phyloP scores from a whole-genome alignment of 2,113 vertebrate genomes.

The Sebastes schlegelii region DNA sequence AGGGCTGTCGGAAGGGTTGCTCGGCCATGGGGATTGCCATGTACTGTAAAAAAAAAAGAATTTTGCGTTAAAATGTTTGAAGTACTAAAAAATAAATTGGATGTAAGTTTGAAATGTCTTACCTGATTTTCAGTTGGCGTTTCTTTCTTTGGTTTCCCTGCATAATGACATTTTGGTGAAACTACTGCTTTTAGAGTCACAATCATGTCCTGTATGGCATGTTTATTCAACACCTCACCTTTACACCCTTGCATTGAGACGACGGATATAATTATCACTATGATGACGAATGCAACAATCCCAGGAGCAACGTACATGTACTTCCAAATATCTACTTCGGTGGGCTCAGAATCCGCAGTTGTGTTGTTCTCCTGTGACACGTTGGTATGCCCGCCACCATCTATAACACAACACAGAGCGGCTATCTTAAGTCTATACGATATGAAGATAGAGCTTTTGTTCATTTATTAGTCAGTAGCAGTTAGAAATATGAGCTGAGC shows the following conservation, averaged over 20 bases:
- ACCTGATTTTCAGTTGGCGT: constrained; percentile 66
- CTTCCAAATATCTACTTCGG: accelerated
- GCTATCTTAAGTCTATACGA: not conserved
- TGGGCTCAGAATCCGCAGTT: not conserved
- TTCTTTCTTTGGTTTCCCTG: constrained; percentile 48
- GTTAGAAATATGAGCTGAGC: not conserved
- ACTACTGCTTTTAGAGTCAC: not conserved
- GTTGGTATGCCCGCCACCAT: accelerated
- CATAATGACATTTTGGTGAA: constrained; percentile 9
- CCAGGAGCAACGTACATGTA: constrained; percentile 69
- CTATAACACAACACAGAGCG: constrained; percentile 28
- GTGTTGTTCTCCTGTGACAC: not conserved
- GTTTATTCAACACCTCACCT: constrained; percentile 49
- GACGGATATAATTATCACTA: constrained; percentile 65
- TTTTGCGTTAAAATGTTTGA: not conserved
- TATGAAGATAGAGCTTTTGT: not conserved
- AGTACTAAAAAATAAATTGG: not conserved
- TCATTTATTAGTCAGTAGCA: not conserved
- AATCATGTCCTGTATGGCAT: not conserved
- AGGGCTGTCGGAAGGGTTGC: not conserved
- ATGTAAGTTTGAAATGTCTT: not conserved
- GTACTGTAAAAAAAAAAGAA: constrained; percentile 47
- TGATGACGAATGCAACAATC: constrained; percentile 50
- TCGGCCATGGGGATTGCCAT: constrained; percentile 41
- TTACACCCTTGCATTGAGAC: constrained; percentile 50